These are phyloP conservation scores for Morpho deidamia DNA, from an alignment of 2,888 invertebrate genomes.

Conservation along the genomic window DNA sequence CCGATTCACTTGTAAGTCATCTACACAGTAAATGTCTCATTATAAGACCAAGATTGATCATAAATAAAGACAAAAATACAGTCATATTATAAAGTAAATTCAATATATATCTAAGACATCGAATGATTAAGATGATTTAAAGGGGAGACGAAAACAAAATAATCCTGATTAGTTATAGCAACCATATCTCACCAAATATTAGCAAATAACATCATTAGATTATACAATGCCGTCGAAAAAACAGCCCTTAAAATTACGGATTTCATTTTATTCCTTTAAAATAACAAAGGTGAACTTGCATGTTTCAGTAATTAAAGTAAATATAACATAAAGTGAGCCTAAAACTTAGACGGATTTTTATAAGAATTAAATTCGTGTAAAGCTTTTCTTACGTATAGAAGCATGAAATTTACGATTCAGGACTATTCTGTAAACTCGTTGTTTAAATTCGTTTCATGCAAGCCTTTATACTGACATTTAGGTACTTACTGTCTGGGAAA, in stretches of 20 bases:
- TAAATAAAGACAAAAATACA: too few relatives aligned
- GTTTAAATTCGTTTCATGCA: conserved; percentile 29
- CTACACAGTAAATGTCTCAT: too few relatives aligned
- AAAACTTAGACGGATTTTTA: conserved; percentile 12
- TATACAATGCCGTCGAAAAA: too few relatives aligned
- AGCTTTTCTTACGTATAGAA: conserved; percentile 9
- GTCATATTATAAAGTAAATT: too few relatives aligned
- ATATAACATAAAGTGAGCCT: conserved; percentile 1
- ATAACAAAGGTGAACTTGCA: conserved; percentile 8
- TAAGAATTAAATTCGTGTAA: conserved; percentile 9
- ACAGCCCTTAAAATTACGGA: background rate
- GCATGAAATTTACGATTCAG: conserved; percentile 14
- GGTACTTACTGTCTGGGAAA: conserved; percentile 27
- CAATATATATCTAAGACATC: too few relatives aligned
- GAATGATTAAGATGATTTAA: too few relatives aligned
- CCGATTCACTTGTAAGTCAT: too few relatives aligned
- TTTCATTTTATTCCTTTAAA: background rate
- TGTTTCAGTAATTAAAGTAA: background rate
- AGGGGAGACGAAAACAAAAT: too few relatives aligned
- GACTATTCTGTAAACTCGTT: conserved; percentile 23
- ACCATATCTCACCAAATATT: too few relatives aligned
- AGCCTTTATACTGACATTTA: conserved; percentile 30
- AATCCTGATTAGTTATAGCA: too few relatives aligned
- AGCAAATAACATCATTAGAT: too few relatives aligned
- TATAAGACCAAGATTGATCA: too few relatives aligned